Conservation (phyloP, 92 coral and sea anemone genomes). For the Pocillopora grandis region DNA sequence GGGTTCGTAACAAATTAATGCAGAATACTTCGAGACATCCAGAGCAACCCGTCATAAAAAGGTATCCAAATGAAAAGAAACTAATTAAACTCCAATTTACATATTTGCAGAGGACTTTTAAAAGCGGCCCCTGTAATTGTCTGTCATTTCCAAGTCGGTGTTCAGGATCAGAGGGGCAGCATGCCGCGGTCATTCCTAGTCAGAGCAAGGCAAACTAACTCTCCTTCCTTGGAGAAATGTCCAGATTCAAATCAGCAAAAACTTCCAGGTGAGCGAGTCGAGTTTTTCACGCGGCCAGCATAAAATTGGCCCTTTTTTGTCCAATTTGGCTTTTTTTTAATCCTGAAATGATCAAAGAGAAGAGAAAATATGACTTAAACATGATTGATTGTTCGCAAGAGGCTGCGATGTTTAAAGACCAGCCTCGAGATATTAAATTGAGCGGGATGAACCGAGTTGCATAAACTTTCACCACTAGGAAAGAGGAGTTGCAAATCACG, state of each 20-base stretch:
- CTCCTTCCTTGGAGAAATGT: conserved; percentile 20
- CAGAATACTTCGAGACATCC: conserved; percentile 6
- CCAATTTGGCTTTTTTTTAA: not conserved
- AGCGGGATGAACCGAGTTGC: not conserved
- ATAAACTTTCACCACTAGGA: not conserved
- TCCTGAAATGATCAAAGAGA: conserved; percentile 1
- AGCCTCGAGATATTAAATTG: not conserved
- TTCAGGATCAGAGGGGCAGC: conserved; percentile 20
- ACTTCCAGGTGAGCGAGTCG: conserved; percentile 44
- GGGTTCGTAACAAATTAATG: not conserved
- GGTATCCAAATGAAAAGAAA: conserved; percentile 48
- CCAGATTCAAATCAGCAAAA: conserved; percentile 15
- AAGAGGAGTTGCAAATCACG: conserved; percentile 29
- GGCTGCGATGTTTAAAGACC: not conserved
- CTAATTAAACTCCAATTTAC: conserved; percentile 80
- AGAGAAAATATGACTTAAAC: conserved; percentile 25
- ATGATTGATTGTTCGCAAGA: conserved; percentile 17
- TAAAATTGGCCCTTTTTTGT: conserved; percentile 1
- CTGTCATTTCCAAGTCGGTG: conserved; percentile 30
- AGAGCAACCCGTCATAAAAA: conserved; percentile 23
- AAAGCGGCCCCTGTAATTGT: conserved; percentile 63
- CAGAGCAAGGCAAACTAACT: conserved; percentile 57
- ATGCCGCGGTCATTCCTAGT: conserved; percentile 90
- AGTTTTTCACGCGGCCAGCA: not conserved
- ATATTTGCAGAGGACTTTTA: conserved; percentile 66